A percentile compares a stretch with the other conserved stretches of the same genome.
These are phyloP conservation scores for Agrypnia vestita DNA, from an alignment of 1,140 invertebrate genomes.

Conservation along the genomic window DNA sequence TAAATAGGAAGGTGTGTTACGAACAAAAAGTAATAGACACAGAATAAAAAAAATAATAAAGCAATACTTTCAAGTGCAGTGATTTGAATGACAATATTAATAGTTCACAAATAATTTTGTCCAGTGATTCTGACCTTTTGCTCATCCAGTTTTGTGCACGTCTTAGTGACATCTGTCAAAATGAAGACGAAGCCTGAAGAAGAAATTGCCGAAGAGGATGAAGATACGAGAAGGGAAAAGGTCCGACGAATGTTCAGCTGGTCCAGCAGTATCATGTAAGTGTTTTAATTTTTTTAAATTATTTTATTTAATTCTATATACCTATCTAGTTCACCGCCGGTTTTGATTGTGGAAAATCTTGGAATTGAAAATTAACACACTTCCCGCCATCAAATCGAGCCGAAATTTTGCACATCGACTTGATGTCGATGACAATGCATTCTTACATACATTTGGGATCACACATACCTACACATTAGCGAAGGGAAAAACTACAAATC, in stretches of 20 bases:
- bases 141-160: neutral
- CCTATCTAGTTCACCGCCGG: too few relatives aligned
- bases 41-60: neutral
- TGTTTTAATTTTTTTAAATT: conserved; percentile 42
- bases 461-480: too few relatives aligned
- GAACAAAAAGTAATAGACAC: too few relatives aligned
- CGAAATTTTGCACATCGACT: too few relatives aligned
- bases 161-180: neutral
- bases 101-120: neutral
- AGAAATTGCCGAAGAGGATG: neutral
- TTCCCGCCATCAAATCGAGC: too few relatives aligned
- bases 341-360: too few relatives aligned
- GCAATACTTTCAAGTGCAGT: neutral
- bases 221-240: conserved; percentile 48
- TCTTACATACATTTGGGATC: too few relatives aligned
- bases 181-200: neutral
- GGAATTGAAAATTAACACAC: too few relatives aligned
- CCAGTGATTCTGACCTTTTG: neutral
- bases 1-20: too few relatives aligned
- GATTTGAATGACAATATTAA: neutral
- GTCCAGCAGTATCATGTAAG: conserved; percentile 40
- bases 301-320: too few relatives aligned
- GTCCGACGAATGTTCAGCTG: conserved; percentile 52
- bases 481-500: too few relatives aligned
- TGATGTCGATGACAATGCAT: too few relatives aligned